These are phyloP conservation scores for Coleophora flavipennella DNA, from an alignment of 2,888 invertebrate species.

Conservation along the genomic window DNA sequence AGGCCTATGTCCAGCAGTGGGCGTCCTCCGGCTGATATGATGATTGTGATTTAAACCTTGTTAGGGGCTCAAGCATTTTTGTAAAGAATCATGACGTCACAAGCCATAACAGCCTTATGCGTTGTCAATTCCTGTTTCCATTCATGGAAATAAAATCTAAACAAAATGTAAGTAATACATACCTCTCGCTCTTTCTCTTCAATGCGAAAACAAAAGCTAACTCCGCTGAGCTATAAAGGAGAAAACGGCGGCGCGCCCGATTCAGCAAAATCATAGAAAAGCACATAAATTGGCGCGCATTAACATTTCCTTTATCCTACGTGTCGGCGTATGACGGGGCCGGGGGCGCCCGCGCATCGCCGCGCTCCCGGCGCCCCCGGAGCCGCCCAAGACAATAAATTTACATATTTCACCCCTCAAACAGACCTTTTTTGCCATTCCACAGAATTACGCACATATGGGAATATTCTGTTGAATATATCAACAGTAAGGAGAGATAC, in stretches of 20 bases:
- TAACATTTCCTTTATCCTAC: slow-evolving; percentile 73
- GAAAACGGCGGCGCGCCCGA: slow-evolving; percentile 52
- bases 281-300: slow-evolving; percentile 71
- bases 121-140: too few relatives aligned
- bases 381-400: slow-evolving; percentile 73
- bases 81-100: too few relatives aligned
- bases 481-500: slow-evolving; percentile 70
- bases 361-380: slow-evolving; percentile 38
- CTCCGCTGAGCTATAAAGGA: slow-evolving; percentile 48
- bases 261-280: slow-evolving; percentile 73
- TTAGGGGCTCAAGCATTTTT: too few relatives aligned
- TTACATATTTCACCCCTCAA: slow-evolving; percentile 74
- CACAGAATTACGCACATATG: slow-evolving; percentile 73
- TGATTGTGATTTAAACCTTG: too few relatives aligned
- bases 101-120: too few relatives aligned
- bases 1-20: too few relatives aligned
- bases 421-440: slow-evolving; percentile 73
- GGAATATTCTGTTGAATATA: slow-evolving; percentile 73
- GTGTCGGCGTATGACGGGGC: slow-evolving; percentile 72
- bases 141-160: neutral
- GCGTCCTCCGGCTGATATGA: too few relatives aligned
- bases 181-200: slow-evolving; percentile 18
- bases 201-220: slow-evolving; percentile 47
- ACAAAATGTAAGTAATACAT: neutral
- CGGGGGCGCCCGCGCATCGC: too few relatives aligned